Evolutionary conservation across 1,140 invertebrate genomes (phyloP), one percentile per base, ranked within the genome.

Genomic region (Ctenoplectra terminalis): DNA sequence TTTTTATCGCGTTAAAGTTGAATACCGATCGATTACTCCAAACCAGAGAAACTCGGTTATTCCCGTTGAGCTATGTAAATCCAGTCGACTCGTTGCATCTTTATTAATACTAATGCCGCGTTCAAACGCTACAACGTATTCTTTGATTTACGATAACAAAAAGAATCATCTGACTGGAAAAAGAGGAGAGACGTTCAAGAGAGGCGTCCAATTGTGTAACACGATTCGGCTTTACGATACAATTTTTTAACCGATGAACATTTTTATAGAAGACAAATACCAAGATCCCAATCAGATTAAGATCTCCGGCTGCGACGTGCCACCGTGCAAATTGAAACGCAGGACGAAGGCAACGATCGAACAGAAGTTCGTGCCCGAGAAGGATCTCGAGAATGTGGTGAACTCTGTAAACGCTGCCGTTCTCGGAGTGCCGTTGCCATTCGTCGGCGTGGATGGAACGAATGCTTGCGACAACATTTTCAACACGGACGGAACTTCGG

Each of bases 391-490:
- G 20, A 90, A 82, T 1, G 54, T 96, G 50, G 93, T 61, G 4
- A 95, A 95, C n/a, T 90, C 92, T 8, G 96, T 97, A 2, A 90
- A 90, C 77, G 96, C 96, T 0, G 91, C 94, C 1, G 93, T 97
- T 23, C 85, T 94, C 9, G 95, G 95, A 1, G 88, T 97, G 7
- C 92, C 95, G 0, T 88, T 97, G 71, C 97, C 97, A 0, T 97
- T 97, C 89, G 91, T 97, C 11, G 97, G 97, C 43, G 96, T 97
- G 1, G 96, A 97, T 85, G 96, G 95, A n/a, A 94, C 94, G 6
- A 94, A 94, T 54, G 95, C 96, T 5, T 97, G 97, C 86, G 91
- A 94, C 58, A 95, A 96, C 78, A 93, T 97, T 46, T 96, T 92
- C 84, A 91, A 94, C 73, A 84, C 91, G 58, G 90, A 95, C 83